Evolutionary conservation across 2,888 invertebrate species (phyloP).

Genomic region (Drosophila greeni): DNA sequence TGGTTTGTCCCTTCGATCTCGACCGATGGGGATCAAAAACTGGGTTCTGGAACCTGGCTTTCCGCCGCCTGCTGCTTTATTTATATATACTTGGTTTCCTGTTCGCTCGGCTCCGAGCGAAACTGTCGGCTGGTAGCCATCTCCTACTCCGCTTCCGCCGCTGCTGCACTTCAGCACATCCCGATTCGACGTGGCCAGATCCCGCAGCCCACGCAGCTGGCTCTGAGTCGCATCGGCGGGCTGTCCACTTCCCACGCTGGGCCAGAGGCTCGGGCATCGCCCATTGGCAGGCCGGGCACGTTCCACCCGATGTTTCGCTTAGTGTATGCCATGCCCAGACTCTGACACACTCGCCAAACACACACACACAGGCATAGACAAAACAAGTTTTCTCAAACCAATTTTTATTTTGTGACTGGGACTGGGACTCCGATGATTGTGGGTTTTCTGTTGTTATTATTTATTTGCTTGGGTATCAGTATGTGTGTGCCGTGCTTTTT

Average conservation of each 20-base stretch:
- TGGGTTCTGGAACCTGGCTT: constrained; percentile 30
- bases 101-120: constrained; percentile 18
- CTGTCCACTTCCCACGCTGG: constrained; percentile 58
- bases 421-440: constrained; percentile 60
- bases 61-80: constrained; percentile 36
- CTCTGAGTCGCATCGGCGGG: constrained; percentile 5
- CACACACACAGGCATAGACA: constrained; percentile 45
- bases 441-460: constrained; percentile 38
- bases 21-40: constrained; percentile 22
- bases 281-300: constrained; percentile 60
- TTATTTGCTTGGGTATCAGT: constrained; percentile 21
- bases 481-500: constrained; percentile 28
- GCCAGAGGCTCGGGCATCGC: constrained; percentile 26
- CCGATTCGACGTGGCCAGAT: constrained; percentile 19
- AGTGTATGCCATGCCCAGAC: constrained; percentile 53
- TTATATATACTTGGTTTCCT: constrained; percentile 44
- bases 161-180: constrained; percentile 14
- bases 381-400: constrained; percentile 68
- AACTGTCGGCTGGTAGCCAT: constrained; percentile 4
- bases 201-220: constrained; percentile 49
- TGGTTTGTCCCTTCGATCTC: constrained; percentile 54
- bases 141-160: constrained; percentile 18
- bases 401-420: constrained; percentile 60
- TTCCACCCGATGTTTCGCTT: constrained; percentile 52
- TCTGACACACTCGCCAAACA: constrained; percentile 28